Evolutionary conservation across 2,888 invertebrate genomes (phyloP).

Genomic region (Eilema depressum): DNA sequence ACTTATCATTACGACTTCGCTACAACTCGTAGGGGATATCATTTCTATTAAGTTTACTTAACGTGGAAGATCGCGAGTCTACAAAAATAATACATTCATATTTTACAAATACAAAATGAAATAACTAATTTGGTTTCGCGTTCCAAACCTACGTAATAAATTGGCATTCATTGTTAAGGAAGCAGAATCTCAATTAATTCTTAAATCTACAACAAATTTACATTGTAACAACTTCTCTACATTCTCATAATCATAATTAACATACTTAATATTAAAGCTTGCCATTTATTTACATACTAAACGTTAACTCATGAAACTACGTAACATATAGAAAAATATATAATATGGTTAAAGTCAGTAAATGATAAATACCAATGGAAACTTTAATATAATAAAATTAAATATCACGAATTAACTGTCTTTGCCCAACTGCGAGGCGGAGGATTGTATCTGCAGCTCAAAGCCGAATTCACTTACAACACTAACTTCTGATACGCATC

Average conservation of each 20-base stretch:
- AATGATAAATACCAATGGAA: constrained; percentile 73
- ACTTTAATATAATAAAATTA: constrained; percentile 54
- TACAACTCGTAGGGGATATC: constrained; percentile 36
- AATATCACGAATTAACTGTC: constrained; percentile 59
- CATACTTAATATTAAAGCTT: constrained; percentile 83
- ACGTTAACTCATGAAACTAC: constrained; percentile 50
- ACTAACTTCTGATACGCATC: neutral
- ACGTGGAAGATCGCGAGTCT: constrained; percentile 46
- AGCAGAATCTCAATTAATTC: constrained; percentile 68
- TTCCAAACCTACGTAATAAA: constrained; percentile 50
- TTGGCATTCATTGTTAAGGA: constrained; percentile 69
- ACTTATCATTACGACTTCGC: constrained; percentile 47
- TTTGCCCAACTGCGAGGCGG: constrained; percentile 45
- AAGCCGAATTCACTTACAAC: constrained; percentile 28
- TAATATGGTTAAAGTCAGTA: constrained; percentile 50
- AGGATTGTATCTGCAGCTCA: constrained; percentile 35
- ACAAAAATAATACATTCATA: constrained; percentile 42
- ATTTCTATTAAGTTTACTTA: constrained; percentile 33
- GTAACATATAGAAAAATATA: constrained; percentile 52
- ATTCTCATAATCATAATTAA: constrained; percentile 67
- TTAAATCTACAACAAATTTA: constrained; percentile 79
- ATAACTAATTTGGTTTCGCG: constrained; percentile 39
- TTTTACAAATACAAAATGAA: constrained; percentile 38
- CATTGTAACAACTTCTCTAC: constrained; percentile 78
- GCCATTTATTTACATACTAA: constrained; percentile 67